Conservation (phyloP, 23 tunicate species). For the Ascidia mentula region DNA sequence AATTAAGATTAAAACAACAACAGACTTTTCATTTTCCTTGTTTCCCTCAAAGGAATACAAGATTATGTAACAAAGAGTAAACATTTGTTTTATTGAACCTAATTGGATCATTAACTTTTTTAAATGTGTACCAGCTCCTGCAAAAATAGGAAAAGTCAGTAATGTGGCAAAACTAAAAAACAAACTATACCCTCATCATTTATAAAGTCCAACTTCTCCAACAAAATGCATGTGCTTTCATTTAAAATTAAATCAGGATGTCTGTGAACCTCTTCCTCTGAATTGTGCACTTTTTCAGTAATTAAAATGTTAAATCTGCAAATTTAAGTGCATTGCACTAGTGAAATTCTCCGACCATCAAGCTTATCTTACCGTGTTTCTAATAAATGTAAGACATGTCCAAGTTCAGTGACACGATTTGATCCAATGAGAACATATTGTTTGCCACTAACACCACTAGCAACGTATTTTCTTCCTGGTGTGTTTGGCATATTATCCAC, state of each 20-base stretch:
- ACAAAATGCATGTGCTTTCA: conserved; percentile 35
- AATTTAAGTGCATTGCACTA: background rate
- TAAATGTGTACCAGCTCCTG: background rate
- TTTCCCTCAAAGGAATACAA: too few species aligned
- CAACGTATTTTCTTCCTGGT: background rate
- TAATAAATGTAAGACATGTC: conserved; percentile 48
- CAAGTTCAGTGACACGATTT: conserved; percentile 21
- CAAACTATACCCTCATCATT: conserved; percentile 10
- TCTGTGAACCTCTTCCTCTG: background rate
- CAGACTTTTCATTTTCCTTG: too few species aligned
- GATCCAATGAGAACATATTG: conserved; percentile 41
- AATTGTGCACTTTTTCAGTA: conserved; percentile 26
- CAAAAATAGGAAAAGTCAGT: too few species aligned
- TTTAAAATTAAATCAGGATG: conserved; percentile 59
- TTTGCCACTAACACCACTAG: background rate
- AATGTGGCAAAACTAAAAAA: background rate
- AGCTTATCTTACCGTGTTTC: conserved; percentile 47
- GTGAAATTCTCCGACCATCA: background rate
- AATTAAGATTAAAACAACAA: background rate
- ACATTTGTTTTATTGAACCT: background rate
- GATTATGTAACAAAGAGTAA: background rate
- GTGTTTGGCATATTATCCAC: background rate
- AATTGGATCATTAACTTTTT: background rate
- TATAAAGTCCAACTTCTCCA: conserved; percentile 20
- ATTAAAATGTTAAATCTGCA: conserved; percentile 41